phyloP scores from a whole-genome alignment of 2,797 vertebrate genomes.

The Sebastes baramenuke region DNA sequence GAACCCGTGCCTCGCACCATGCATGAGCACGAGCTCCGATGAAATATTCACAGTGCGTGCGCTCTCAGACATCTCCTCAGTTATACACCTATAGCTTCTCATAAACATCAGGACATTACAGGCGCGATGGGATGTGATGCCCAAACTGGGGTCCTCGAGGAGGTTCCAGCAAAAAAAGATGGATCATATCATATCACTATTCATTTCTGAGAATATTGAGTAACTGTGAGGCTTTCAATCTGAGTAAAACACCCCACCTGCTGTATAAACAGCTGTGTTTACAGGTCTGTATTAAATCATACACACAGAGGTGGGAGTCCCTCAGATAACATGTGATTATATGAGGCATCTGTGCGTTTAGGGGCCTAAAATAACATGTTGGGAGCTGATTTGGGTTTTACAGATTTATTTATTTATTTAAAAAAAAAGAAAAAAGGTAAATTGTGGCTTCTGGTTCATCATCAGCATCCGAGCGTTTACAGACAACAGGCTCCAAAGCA shows the following conservation, averaged over 20 bases:
- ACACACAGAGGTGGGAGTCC: neutral
- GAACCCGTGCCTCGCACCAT: constrained; percentile 66
- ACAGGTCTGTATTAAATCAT: constrained; percentile 7
- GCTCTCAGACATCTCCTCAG: constrained; percentile 46
- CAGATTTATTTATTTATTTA: neutral
- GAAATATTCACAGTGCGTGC: constrained; percentile 82
- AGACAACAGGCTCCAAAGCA: constrained; percentile 26
- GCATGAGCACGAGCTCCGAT: constrained; percentile 74
- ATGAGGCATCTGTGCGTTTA: neutral
- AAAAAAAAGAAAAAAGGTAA: neutral
- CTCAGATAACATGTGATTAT: neutral
- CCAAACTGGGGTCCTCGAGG: neutral
- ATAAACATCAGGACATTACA: constrained; percentile 17
- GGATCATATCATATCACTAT: neutral
- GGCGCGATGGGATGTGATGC: constrained; percentile 18
- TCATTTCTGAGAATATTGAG: neutral
- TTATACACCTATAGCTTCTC: constrained; percentile 47
- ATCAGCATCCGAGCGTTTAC: constrained; percentile 8
- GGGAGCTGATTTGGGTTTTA: neutral
- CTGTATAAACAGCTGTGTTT: constrained; percentile 28
- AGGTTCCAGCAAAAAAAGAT: neutral
- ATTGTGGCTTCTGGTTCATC: constrained; percentile 7
- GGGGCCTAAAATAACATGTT: neutral
- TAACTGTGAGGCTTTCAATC: constrained; percentile 10
- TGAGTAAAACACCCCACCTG: constrained; percentile 43